Evolutionary conservation across 1,140 invertebrate species (phyloP), one percentile per base, ranked within the genome.

Genomic region (Hyles euphorbiae): DNA sequence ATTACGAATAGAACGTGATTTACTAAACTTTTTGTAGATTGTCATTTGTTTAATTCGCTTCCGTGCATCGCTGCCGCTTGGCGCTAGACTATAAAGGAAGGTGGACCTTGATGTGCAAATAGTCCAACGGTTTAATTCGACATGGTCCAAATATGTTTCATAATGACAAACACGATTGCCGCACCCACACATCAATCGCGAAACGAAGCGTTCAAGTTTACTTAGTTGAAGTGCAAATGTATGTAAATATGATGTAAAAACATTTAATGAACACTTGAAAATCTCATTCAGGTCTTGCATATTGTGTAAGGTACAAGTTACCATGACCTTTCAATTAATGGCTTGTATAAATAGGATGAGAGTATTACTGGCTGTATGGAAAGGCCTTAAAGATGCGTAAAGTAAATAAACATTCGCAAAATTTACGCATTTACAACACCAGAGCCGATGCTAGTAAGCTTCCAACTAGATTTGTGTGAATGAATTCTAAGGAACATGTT

Each of bases 201-300:
- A 68, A 67, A 67, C 72, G 60, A 65, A 67, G 63, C 70, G 65
- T 67, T 70, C 60, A 65, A 67, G 61, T 70, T 72, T 68, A 73
- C 71, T 69, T 65, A 56, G 58, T 59, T 56, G 67, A 61, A 60
- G 67, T 63, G 61, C 56, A 56, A 75, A 69, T 77, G 71, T 73
- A 76, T 72, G 60, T 56, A 51, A 58, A 34, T 65, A 55, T 63
- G 63, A 53, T 72, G 60, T 56, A 54, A 72, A 75, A 73, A 78
- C 74, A 73, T 81, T 78, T 81, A 67, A 72, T 54, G 65, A 72
- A 57, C 72, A 72, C 76, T 76, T 57, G 50, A 64, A 54, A 53
- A 67, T 64, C 53, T 48, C 51, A 55, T 53, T 53, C 51, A 57
- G 57, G 22, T 22, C 56, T 61, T 11, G 44, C 49, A 11, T 34